A percentile compares a stretch with the other conserved stretches of the same genome.
These are phyloP conservation scores for Oenanthe melanoleuca DNA, from an alignment of 2,113 vertebrate genomes.

Conservation along the genomic window DNA sequence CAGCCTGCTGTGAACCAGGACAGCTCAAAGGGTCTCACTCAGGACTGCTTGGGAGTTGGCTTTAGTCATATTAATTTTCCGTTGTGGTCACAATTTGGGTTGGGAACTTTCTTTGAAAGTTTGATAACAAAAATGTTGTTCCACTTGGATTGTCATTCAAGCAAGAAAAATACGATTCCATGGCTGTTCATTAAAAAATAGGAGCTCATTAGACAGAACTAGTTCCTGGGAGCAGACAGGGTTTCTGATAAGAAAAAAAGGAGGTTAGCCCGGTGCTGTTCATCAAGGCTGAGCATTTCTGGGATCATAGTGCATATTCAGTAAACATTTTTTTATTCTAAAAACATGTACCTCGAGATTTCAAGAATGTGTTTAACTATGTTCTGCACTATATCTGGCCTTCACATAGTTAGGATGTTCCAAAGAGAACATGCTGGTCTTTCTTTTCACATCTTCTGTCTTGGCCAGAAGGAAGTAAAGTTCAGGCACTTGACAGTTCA, in stretches of 20 bases:
- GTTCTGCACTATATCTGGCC: background rate
- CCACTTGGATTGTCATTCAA: background rate
- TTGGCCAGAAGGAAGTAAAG: background rate
- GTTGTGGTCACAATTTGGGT: fast-evolving
- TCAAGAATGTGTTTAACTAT: background rate
- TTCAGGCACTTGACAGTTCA: background rate
- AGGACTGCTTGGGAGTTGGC: background rate
- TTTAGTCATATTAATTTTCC: background rate
- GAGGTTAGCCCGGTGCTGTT: background rate
- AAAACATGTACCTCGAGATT: background rate
- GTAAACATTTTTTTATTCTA: background rate
- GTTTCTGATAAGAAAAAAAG: background rate
- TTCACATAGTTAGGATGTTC: background rate
- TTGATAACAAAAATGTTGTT: background rate
- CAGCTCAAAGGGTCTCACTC: background rate
- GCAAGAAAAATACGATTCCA: background rate
- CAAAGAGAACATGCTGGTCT: background rate
- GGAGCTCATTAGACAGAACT: background rate
- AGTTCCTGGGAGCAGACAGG: background rate
- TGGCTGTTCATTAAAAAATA: background rate
- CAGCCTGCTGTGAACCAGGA: background rate
- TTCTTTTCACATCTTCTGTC: background rate
- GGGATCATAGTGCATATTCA: background rate
- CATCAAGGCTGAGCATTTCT: background rate
- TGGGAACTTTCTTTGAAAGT: background rate